A percentile compares a stretch with the other conserved stretches of the same genome.
These are phyloP conservation scores for Pelusios castaneus DNA, from an alignment of 2,113 vertebrate species.

Conservation along the genomic window DNA sequence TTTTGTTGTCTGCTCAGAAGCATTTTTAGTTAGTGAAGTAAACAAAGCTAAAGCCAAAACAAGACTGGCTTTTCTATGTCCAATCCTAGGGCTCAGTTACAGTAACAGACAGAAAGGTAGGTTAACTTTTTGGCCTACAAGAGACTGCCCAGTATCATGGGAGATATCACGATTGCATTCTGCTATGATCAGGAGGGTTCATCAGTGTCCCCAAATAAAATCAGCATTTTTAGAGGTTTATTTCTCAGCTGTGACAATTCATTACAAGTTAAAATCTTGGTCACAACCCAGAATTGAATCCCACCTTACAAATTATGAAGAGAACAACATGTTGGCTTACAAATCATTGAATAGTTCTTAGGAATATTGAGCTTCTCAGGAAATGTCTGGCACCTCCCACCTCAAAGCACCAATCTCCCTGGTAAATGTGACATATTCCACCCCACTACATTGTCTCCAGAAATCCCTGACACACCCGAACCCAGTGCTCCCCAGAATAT, in stretches of 20 bases:
- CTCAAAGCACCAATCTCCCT: not conserved
- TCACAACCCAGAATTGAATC: not conserved
- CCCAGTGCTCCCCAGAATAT: not conserved
- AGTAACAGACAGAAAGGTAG: not conserved
- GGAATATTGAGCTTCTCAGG: not conserved
- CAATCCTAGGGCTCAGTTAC: not conserved
- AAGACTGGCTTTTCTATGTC: not conserved
- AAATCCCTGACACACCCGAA: not conserved
- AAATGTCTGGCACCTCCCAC: not conserved
- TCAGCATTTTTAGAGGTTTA: not conserved
- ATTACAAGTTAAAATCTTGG: not conserved
- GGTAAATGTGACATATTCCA: not conserved
- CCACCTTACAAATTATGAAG: not conserved
- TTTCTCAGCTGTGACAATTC: not conserved
- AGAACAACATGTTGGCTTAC: not conserved
- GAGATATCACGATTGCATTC: not conserved
- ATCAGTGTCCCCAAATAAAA: not conserved
- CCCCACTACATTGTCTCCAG: not conserved
- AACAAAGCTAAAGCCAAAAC: not conserved
- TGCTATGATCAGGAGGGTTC: not conserved
- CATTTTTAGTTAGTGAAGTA: not conserved
- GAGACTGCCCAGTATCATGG: not conserved
- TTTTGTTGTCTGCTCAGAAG: not conserved
- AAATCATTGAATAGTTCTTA: not conserved
- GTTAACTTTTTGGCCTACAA: not conserved